A percentile compares a stretch with the other conserved stretches of the same genome.
phyloP scores from a whole-genome alignment of 2,113 vertebrate species.

The Caretta caretta region DNA sequence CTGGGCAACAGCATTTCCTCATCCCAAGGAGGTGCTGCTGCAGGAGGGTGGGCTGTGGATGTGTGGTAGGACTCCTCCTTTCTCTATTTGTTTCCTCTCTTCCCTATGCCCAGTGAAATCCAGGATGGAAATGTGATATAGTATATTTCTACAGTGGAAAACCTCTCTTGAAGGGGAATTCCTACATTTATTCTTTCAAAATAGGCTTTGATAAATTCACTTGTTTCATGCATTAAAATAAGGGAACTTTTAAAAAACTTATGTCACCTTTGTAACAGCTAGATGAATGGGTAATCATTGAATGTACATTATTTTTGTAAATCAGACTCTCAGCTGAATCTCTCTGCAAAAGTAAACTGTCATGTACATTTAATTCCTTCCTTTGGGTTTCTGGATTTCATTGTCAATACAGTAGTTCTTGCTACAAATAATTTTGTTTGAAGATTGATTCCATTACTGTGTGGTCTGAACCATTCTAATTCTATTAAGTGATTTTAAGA shows the following conservation, averaged over 20 bases:
- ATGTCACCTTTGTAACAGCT: not conserved
- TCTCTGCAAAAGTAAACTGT: not conserved
- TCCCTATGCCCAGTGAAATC: not conserved
- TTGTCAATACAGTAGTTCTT: not conserved
- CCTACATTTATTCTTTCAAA: not conserved
- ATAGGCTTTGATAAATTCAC: not conserved
- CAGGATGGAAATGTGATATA: not conserved
- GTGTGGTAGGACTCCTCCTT: not conserved
- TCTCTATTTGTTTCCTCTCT: not conserved
- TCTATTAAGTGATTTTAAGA: not conserved
- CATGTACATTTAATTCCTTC: not conserved
- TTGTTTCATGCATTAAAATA: not conserved
- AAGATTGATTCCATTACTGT: not conserved
- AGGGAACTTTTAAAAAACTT: not conserved
- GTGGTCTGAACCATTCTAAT: not conserved
- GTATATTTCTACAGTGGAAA: not conserved
- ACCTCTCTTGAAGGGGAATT: not conserved
- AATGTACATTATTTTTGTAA: not conserved
- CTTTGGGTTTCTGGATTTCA: not conserved
- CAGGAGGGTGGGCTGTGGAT: not conserved
- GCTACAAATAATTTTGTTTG: not conserved
- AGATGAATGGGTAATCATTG: not conserved
- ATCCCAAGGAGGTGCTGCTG: not conserved
- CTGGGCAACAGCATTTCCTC: not conserved
- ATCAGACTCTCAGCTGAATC: not conserved